phyloP scores from a whole-genome alignment of 2,113 vertebrate genomes.

The Cygnus buccinator region DNA sequence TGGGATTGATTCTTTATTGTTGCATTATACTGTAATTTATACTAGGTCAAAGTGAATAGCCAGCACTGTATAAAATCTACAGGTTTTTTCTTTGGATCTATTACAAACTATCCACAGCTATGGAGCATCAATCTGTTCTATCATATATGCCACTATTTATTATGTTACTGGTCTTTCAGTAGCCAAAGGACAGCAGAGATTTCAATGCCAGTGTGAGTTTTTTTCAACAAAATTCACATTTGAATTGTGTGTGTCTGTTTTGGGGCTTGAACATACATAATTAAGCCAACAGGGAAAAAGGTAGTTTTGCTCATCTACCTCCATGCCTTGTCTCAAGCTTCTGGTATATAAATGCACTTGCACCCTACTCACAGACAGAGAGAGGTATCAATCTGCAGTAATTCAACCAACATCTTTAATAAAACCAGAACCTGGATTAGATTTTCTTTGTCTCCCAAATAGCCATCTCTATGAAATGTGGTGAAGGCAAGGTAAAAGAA shows the following conservation, averaged over 20 bases:
- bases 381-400: not conserved
- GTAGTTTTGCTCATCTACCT: not conserved
- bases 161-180: not conserved
- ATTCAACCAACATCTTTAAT: not conserved
- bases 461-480: not conserved
- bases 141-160: not conserved
- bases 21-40: not conserved
- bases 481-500: not conserved
- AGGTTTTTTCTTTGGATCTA: not conserved
- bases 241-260: not conserved
- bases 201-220: not conserved
- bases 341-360: not conserved
- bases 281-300: not conserved
- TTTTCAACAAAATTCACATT: not conserved
- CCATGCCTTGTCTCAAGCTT: not conserved
- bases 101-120: not conserved
- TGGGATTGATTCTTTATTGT: not conserved
- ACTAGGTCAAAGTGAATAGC: not conserved
- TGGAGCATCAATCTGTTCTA: not conserved
- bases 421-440: not conserved
- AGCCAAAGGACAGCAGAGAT: not conserved
- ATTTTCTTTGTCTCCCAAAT: not conserved
- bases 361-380: not conserved
- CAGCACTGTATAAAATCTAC: not conserved
- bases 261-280: not conserved